A percentile compares a stretch with the other conserved stretches of the same genome.
Conservation (phyloP, 2,797 vertebrate genomes). For the Labroides dimidiatus region DNA sequence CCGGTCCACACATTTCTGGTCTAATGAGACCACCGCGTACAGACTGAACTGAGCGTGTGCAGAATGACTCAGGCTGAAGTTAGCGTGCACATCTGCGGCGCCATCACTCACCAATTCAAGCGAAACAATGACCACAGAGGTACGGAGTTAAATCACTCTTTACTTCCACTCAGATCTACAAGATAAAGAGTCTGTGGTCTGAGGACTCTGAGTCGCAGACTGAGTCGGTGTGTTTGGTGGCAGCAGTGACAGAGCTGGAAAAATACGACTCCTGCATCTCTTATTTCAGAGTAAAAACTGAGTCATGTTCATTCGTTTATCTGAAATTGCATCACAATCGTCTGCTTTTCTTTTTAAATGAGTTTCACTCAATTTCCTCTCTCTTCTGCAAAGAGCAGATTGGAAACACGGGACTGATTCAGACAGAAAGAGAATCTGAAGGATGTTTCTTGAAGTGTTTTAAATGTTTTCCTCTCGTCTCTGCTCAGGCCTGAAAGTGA, state of each 20-base stretch:
- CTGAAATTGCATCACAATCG: conserved; percentile 24
- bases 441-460: neutral
- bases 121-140: too few relatives aligned
- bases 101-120: too few relatives aligned
- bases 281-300: neutral
- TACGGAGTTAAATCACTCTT: too few relatives aligned
- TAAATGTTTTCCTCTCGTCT: neutral
- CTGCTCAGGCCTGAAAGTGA: neutral
- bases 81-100: too few relatives aligned
- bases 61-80: too few relatives aligned
- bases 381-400: neutral
- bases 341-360: neutral
- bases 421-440: too few relatives aligned
- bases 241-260: conserved; percentile 13
- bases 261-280: neutral
- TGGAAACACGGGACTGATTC: neutral
- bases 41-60: too few relatives aligned
- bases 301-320: neutral
- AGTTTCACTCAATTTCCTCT: neutral
- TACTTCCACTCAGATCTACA: neutral
- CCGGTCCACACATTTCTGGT: too few relatives aligned
- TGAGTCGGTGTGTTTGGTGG: conserved; percentile 19
- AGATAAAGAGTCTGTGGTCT: neutral
- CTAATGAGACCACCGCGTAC: too few relatives aligned
- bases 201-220: neutral